Base-by-base conservation (phyloP, 2,888 invertebrate genomes). In the Itoplectis maculator region DNA sequence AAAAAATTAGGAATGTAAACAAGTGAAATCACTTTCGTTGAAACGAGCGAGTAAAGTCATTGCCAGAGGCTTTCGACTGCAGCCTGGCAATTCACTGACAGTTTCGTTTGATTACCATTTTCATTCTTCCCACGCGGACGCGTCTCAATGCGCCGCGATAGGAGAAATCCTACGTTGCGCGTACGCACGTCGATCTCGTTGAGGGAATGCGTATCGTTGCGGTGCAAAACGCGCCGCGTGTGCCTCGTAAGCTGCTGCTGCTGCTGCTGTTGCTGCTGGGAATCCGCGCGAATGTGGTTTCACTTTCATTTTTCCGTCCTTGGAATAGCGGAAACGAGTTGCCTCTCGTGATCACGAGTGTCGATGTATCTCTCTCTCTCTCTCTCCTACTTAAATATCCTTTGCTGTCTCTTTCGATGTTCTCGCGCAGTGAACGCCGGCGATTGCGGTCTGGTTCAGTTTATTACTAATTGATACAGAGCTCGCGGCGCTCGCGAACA, bases 301-400 rank as follows among this genome's bases (percentile, higher is more conserved):
- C 85, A 88, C 88, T 88, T 88, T 88, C 88, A 88, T 88, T 88
- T 87, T 87, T 86, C 87, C 84, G 87, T 87, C 88, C 88, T 88
- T 88, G 87, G 80, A 84, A 83, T 84, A 79, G 81, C 86, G 86
- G 86, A 87, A 88, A 86, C 65, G 76, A 54, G 56, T 42, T 35
- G 15, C 9, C 20, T 78, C 29, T 70, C 18, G 45, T 6, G 70
- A 20, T 63, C 63, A 35, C 20, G 11, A 23, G 23, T 18, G 45
- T 54, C 35, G 23, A 40, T 59, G 35, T 59, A 15, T 37, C n/a
- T n/a, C n/a, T n/a, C n/a, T n/a, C n/a, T n/a, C n/a, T n/a, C n/a
- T n/a, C n/a, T n/a, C n/a, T n/a, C n/a, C n/a, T n/a, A n/a, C n/a
- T n/a, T n/a, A n/a, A n/a, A 29, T 5, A 5, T 5, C 29, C 3